These are phyloP conservation scores for Chelon labrosus DNA, from an alignment of 2,797 vertebrate species.

Conservation along the genomic window DNA sequence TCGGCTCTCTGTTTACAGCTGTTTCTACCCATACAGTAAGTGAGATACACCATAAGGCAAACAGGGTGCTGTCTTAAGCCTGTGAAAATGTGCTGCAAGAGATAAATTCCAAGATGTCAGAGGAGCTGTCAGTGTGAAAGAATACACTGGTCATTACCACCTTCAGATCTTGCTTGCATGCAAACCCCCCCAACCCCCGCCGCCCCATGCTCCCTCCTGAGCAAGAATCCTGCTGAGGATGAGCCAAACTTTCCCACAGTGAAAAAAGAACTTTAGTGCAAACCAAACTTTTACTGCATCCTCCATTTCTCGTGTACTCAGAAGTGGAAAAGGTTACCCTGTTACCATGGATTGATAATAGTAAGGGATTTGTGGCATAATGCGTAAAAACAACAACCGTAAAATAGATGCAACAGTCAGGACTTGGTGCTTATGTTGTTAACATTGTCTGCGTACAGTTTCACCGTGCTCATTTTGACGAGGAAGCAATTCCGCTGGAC, in stretches of 20 bases:
- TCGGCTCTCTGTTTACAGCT: conserved; percentile 61
- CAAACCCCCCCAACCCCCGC: conserved; percentile 31
- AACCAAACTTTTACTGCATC: conserved; percentile 29
- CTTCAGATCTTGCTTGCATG: conserved; percentile 72
- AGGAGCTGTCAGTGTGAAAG: conserved; percentile 80
- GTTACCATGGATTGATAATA: background rate
- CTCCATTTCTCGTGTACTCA: conserved; percentile 1
- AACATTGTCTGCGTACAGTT: background rate
- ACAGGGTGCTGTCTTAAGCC: conserved; percentile 60
- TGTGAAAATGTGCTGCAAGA: conserved; percentile 76
- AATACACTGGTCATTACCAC: conserved; percentile 77
- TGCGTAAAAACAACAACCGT: background rate
- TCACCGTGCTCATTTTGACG: background rate
- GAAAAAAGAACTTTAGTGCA: conserved; percentile 34
- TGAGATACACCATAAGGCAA: conserved; percentile 58
- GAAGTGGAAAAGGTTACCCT: background rate
- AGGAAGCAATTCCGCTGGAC: background rate
- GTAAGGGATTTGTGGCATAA: background rate
- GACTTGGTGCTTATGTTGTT: background rate
- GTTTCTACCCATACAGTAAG: conserved; percentile 71
- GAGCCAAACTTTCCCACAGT: conserved; percentile 80
- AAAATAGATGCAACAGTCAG: conserved; percentile 5
- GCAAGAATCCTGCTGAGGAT: conserved; percentile 69
- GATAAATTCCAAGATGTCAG: conserved; percentile 83
- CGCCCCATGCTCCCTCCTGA: conserved; percentile 18